Base-by-base conservation (phyloP, 2,113 vertebrate species). In the Corythornis cristatus region DNA sequence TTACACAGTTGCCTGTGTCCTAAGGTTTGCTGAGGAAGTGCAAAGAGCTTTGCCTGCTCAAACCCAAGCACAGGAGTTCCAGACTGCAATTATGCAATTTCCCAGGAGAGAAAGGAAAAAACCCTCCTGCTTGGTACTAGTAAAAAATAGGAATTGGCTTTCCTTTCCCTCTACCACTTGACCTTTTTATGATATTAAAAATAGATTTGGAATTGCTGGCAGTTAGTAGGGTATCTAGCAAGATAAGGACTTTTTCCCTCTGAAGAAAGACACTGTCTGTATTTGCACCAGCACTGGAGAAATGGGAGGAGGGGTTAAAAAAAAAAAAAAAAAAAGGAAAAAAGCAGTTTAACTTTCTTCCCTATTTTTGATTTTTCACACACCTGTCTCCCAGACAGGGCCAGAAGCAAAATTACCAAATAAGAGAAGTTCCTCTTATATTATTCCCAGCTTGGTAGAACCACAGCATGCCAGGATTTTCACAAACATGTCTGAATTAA, bases 1-100 rank as follows among this genome's bases (percentile, higher is more conserved):
- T 97, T 95, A 95, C 76, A 95, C 82, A 88, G 94, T 93, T 95
- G 88, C 50, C 28, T 92, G 68, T 64, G 83, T 93, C 89, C 90
- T 77, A 16, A 58, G 94, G 82, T 83, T 94, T 96, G 95, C 90
- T 43, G 28, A 66, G 84, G 84, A 94, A 82, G 82, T 87, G 82
- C 50, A 81, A 89, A 95, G 76, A 96, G 83, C 84, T 93, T 92
- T 86, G 74, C 7, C 1, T 90, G 71, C 73, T 84, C 93, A 91
- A 91, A 65, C 61, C 56, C 29, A 26, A 74, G 84, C 73, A 91
- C 77, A 92, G 92, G 93, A 96, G 94, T 96, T 89, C 83, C 28
- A 81, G 94, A 43, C 70, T 93, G 73, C 79, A 56, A 88, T 80
- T 86, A 57, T 61, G 70, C 91, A 76, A 83, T 96, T 96, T 93